These are phyloP conservation scores for Allacma fusca DNA, from an alignment of 2,888 invertebrate species.

Conservation along the genomic window DNA sequence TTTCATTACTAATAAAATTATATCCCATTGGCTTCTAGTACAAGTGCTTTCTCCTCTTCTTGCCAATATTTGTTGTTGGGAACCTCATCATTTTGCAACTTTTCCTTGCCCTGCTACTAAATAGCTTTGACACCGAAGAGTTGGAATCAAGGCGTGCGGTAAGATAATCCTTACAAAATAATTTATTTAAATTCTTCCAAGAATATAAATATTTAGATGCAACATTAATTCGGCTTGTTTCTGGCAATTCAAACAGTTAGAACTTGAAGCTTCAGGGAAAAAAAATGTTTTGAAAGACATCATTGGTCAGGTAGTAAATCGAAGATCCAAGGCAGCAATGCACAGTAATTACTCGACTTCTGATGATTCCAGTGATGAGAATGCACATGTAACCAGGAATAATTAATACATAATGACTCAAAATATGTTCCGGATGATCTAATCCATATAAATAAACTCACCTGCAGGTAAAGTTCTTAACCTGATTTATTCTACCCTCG, in stretches of 20 bases:
- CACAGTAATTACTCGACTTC: too few relatives aligned
- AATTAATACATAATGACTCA: too few relatives aligned
- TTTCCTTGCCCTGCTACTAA: slow-evolving; percentile 77
- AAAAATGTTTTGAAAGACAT: neutral
- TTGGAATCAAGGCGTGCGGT: slow-evolving; percentile 89
- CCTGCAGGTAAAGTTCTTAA: too few relatives aligned
- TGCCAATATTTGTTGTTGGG: slow-evolving; percentile 93
- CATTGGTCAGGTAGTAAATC: neutral
- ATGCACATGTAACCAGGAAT: too few relatives aligned
- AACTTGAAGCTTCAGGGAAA: neutral
- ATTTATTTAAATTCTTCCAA: neutral
- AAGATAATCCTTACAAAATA: slow-evolving; percentile 62
- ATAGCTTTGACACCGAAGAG: slow-evolving; percentile 88
- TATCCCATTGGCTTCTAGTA: slow-evolving; percentile 11
- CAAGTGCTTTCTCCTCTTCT: slow-evolving; percentile 90
- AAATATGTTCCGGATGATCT: too few relatives aligned
- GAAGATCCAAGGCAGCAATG: too few relatives aligned
- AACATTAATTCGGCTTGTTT: neutral
- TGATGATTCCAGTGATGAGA: too few relatives aligned
- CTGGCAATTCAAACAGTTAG: neutral
- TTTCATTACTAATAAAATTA: too few relatives aligned
- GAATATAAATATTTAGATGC: neutral
- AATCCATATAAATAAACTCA: too few relatives aligned
- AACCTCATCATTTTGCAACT: slow-evolving; percentile 97
- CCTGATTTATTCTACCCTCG: too few relatives aligned